phyloP scores from a whole-genome alignment of 1,140 invertebrate species.

The Thalassaphorura encarpata region DNA sequence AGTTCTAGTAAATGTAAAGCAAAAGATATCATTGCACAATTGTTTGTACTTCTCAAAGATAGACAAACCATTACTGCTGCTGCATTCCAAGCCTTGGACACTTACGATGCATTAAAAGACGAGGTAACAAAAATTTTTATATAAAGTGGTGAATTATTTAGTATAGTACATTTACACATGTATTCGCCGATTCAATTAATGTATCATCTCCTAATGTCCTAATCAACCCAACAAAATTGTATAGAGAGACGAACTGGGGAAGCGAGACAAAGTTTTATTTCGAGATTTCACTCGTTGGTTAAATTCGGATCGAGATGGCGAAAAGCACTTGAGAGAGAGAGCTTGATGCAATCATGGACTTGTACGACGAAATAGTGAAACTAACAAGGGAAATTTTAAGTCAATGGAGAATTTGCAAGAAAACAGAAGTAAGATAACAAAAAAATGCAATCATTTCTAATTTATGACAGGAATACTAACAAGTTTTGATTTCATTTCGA shows the following conservation, averaged over 20 bases:
- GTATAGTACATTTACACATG: too few species aligned
- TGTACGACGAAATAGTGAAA: neutral
- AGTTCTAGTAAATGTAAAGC: neutral
- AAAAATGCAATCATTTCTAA: too few species aligned
- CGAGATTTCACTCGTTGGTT: neutral
- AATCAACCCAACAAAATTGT: too few species aligned
- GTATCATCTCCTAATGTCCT: too few species aligned
- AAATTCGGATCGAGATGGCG: too few species aligned
- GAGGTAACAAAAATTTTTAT: too few species aligned
- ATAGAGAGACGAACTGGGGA: neutral
- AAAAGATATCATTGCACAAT: neutral
- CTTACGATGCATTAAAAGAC: neutral
- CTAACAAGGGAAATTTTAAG: too few species aligned
- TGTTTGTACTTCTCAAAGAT: neutral
- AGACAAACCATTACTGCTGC: neutral
- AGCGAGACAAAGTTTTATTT: neutral
- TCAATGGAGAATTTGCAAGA: too few species aligned
- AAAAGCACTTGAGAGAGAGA: too few species aligned
- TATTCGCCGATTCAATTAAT: too few species aligned
- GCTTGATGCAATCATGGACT: neutral
- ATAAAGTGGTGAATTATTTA: too few species aligned
- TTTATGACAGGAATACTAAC: neutral
- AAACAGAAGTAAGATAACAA: too few species aligned
- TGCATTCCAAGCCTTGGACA: neutral
- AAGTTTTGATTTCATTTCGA: neutral